A percentile compares a stretch with the other conserved stretches of the same genome.
Conservation (phyloP, 2,888 invertebrate species). For the Synergus itoensis region DNA sequence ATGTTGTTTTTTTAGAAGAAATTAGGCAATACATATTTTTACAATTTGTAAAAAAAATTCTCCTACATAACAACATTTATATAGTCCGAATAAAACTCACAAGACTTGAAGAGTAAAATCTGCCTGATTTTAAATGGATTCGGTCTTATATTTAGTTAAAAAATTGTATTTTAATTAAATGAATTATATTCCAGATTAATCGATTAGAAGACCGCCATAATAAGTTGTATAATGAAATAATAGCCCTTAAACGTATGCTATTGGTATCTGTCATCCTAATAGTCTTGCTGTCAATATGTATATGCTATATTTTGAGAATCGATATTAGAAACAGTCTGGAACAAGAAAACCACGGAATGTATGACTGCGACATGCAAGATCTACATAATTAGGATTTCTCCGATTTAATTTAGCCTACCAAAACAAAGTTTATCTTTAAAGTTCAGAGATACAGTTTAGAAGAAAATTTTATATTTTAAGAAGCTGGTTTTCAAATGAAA, state of each 20-base stretch:
- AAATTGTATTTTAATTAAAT: constrained; percentile 21
- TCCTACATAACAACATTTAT: no score
- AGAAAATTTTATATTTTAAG: neutral
- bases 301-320: constrained; percentile 77
- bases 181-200: constrained; percentile 68
- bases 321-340: constrained; percentile 70
- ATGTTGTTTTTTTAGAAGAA: no score
- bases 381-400: constrained; percentile 38
- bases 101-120: no score
- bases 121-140: no score
- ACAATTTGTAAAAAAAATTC: no score
- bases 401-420: constrained; percentile 43
- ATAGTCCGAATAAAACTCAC: no score
- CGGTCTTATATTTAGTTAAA: neutral
- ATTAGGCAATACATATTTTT: no score
- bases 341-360: constrained; percentile 64
- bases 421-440: neutral
- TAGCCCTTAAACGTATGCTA: constrained; percentile 79
- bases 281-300: constrained; percentile 75
- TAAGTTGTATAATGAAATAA: constrained; percentile 79
- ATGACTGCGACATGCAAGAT: constrained; percentile 43
- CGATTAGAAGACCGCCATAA: constrained; percentile 78
- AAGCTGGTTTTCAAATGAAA: neutral
- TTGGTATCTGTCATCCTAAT: constrained; percentile 79
- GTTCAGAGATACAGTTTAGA: neutral